Conservation (phyloP, 2,797 vertebrate species). For the Hydrocynus forskahlii region DNA sequence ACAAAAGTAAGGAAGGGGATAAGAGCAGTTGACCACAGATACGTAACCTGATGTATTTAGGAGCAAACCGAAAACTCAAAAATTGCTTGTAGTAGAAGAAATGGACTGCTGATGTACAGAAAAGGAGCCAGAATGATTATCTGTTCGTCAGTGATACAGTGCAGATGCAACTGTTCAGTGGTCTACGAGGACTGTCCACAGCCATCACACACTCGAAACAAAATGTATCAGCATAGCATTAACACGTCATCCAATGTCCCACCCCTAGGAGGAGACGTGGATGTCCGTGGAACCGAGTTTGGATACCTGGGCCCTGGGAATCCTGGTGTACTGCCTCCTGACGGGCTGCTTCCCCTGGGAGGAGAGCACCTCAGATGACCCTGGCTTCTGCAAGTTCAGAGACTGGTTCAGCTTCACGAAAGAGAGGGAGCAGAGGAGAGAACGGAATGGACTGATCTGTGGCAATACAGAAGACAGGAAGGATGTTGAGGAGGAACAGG, state of each 20-base stretch:
- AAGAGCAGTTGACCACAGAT: no score
- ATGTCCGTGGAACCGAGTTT: slow-evolving; percentile 85
- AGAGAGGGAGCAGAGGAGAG: slow-evolving; percentile 54
- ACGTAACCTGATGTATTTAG: no score
- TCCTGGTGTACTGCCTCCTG: slow-evolving; percentile 90
- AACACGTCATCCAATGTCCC: not conserved
- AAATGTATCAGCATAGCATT: not conserved
- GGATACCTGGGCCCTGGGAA: slow-evolving; percentile 93
- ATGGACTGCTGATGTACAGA: no score
- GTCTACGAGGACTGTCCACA: not conserved
- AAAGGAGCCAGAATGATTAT: no score
- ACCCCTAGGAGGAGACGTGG: slow-evolving; percentile 69
- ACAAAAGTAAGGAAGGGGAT: no score
- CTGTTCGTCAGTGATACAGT: no score
- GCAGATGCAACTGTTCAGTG: no score
- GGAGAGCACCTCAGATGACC: slow-evolving; percentile 84
- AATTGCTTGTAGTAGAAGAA: no score
- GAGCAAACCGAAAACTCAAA: no score
- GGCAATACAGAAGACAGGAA: slow-evolving; percentile 39
- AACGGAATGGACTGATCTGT: not conserved
- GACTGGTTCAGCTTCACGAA: slow-evolving; percentile 79
- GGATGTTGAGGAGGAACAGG: slow-evolving; percentile 53
- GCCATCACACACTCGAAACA: no score
- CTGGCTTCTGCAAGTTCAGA: slow-evolving; percentile 84
- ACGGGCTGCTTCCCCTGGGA: slow-evolving; percentile 97